These are phyloP conservation scores for Gandaritis pyraliata DNA, from an alignment of 2,888 invertebrate genomes.

Conservation along the genomic window DNA sequence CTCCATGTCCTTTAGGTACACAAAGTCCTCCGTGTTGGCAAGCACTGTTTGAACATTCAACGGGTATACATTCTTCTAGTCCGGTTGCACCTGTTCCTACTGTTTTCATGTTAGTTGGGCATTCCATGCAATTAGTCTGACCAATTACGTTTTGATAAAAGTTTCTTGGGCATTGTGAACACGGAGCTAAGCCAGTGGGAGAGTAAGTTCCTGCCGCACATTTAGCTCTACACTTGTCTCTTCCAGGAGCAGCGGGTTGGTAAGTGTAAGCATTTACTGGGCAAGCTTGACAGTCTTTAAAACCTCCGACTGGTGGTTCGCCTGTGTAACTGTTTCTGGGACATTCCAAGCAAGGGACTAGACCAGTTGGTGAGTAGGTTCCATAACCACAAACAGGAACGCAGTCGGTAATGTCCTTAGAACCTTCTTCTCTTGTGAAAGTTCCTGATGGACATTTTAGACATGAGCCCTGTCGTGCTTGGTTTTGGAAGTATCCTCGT, in stretches of 20 bases:
- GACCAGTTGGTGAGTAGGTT: conserved; percentile 96
- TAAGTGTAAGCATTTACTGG: conserved; percentile 95
- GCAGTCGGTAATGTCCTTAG: conserved; percentile 93
- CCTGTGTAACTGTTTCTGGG: conserved; percentile 95
- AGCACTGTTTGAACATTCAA: conserved; percentile 93
- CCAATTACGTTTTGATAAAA: conserved; percentile 95
- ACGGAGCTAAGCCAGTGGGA: conserved; percentile 96
- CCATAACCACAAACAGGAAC: conserved; percentile 98
- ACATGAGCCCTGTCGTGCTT: conserved; percentile 95
- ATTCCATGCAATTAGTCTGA: conserved; percentile 94
- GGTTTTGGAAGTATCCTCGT: conserved; percentile 96
- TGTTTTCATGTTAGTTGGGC: conserved; percentile 95
- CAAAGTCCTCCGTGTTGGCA: conserved; percentile 97
- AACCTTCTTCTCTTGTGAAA: conserved; percentile 95
- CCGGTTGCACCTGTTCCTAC: conserved; percentile 91
- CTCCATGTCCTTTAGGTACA: conserved; percentile 93
- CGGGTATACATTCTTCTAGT: conserved; percentile 93
- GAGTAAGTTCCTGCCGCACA: conserved; percentile 96
- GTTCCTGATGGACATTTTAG: conserved; percentile 96
- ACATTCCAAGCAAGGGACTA: conserved; percentile 97
- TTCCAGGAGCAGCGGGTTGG: conserved; percentile 94
- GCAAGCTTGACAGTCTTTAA: conserved; percentile 97
- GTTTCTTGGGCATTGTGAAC: conserved; percentile 95
- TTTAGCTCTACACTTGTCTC: conserved; percentile 93
- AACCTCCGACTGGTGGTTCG: conserved; percentile 95